Conservation (phyloP, 2,888 invertebrate species). For the Athalia rosae region DNA sequence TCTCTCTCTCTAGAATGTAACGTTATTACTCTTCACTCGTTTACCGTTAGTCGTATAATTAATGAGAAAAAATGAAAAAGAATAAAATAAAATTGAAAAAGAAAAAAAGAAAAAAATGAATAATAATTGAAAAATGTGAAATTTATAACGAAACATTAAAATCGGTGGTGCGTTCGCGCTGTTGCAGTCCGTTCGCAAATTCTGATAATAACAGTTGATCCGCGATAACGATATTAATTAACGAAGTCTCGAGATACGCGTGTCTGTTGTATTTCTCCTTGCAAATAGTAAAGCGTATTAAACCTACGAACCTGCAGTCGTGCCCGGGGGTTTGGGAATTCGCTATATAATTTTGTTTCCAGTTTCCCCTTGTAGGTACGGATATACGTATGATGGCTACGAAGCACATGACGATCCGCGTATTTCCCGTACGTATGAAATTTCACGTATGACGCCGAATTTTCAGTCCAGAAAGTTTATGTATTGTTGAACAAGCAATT, state of each 20-base stretch:
- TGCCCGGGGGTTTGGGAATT: neutral
- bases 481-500: too few species aligned
- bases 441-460: too few species aligned
- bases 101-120: neutral
- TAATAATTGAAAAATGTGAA: neutral
- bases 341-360: neutral
- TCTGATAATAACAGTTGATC: slow-evolving; percentile 4
- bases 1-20: too few species aligned
- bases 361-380: neutral
- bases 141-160: neutral
- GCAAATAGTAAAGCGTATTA: slow-evolving; percentile 13
- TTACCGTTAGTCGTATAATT: too few species aligned
- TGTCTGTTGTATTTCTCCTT: slow-evolving; percentile 1
- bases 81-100: too few species aligned
- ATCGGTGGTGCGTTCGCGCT: neutral
- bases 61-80: too few species aligned
- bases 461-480: too few species aligned
- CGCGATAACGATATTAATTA: slow-evolving; percentile 27
- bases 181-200: slow-evolving; percentile 18
- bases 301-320: neutral
- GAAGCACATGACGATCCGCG: too few species aligned
- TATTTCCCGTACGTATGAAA: too few species aligned
- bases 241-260: slow-evolving; percentile 16
- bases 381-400: too few species aligned
- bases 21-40: too few species aligned